Evolutionary conservation across 53 echinoderm and acorn worm genomes (phyloP).

Genomic region (Henricia sp.): DNA sequence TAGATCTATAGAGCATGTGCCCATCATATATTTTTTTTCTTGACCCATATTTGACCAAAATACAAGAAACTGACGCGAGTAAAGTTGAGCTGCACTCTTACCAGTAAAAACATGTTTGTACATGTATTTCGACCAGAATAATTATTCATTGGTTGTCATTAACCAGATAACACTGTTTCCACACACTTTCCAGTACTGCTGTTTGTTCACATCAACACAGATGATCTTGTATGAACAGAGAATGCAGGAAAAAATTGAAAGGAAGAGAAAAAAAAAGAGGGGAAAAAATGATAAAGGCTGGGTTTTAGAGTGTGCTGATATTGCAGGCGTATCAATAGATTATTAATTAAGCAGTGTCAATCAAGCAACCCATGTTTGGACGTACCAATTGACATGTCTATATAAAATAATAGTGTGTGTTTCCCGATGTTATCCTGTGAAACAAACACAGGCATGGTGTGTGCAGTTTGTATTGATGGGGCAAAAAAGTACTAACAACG

Average conservation of each 20-base stretch:
- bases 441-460: neutral
- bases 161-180: neutral
- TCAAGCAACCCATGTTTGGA: neutral
- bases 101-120: neutral
- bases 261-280: neutral
- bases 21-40: too few species aligned
- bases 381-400: slow-evolving; percentile 2
- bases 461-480: too few species aligned
- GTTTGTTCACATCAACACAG: neutral
- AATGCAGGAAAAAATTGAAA: slow-evolving; percentile 7
- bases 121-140: neutral
- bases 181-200: slow-evolving; percentile 25
- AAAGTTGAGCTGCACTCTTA: slow-evolving; percentile 27
- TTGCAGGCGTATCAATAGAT: slow-evolving; percentile 6
- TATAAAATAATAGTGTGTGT: neutral
- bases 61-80: neutral
- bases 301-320: neutral
- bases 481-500: too few species aligned
- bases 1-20: too few species aligned
- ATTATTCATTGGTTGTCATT: slow-evolving; percentile 19
- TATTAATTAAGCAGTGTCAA: slow-evolving; percentile 24
- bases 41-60: too few species aligned
- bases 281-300: neutral
- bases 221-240: neutral
- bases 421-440: neutral